phyloP scores from a whole-genome alignment of 1,140 invertebrate species.

The Trachymyrmex cornetzi region DNA sequence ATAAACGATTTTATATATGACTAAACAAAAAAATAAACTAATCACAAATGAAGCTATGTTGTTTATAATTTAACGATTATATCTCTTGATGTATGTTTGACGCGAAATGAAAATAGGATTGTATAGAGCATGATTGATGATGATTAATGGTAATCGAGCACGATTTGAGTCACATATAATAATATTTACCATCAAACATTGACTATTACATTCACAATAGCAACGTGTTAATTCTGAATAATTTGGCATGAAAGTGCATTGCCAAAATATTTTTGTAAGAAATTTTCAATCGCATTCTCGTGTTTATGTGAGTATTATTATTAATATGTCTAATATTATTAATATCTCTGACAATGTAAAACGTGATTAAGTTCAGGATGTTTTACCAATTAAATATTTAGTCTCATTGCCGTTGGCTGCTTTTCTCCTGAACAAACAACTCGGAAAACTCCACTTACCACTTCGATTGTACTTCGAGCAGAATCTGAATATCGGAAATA shows the following conservation, averaged over 20 bases:
- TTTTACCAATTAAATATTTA: slow-evolving; percentile 53
- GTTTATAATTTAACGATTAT: slow-evolving; percentile 47
- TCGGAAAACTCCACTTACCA: slow-evolving; percentile 27
- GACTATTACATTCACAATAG: slow-evolving; percentile 44
- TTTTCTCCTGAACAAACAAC: slow-evolving; percentile 44
- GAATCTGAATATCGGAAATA: slow-evolving; percentile 70
- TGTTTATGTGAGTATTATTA: background rate
- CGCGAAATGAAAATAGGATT: slow-evolving; percentile 50
- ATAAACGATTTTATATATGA: too few relatives aligned
- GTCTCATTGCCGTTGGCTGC: background rate
- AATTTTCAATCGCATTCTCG: background rate
- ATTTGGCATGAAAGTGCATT: background rate
- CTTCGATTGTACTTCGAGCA: slow-evolving; percentile 32
- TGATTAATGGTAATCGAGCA: slow-evolving; percentile 36
- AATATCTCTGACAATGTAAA: background rate
- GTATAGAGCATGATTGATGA: slow-evolving; percentile 33
- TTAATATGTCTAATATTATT: too few relatives aligned
- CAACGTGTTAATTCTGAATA: slow-evolving; percentile 18
- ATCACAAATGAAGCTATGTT: background rate
- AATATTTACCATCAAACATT: slow-evolving; percentile 50
- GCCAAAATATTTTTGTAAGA: background rate
- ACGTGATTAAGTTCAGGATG: background rate
- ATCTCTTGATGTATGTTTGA: slow-evolving; percentile 26
- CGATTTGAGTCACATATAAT: slow-evolving; percentile 20
- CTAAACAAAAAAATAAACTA: background rate